phyloP scores from a whole-genome alignment of 2,888 invertebrate genomes.

The Thysanoteuthis rhombus region DNA sequence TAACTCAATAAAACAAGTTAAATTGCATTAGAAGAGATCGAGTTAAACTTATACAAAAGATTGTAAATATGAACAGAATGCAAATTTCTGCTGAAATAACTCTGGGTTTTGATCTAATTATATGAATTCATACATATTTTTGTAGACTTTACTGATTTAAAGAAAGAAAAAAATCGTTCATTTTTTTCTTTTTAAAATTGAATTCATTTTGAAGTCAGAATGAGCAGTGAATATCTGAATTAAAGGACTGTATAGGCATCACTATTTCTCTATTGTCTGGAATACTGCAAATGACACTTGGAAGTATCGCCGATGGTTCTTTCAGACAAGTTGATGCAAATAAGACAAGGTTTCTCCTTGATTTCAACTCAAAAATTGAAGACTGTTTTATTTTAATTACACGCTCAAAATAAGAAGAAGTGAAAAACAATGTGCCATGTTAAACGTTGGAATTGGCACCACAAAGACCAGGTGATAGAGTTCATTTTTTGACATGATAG shows the following conservation, averaged over 20 bases:
- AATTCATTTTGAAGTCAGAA: neutral
- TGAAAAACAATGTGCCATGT: neutral
- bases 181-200: neutral
- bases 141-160: neutral
- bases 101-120: neutral
- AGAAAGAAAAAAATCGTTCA: neutral
- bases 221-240: neutral
- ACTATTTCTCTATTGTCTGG: neutral
- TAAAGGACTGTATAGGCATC: neutral
- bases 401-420: neutral
- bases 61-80: neutral
- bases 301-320: neutral
- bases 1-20: conserved; percentile 12
- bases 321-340: neutral
- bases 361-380: neutral
- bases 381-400: neutral
- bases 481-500: too few species aligned
- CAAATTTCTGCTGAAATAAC: neutral
- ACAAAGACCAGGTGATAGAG: too few species aligned
- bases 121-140: neutral
- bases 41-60: neutral
- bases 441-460: neutral
- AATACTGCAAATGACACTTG: neutral
- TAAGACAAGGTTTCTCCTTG: neutral
- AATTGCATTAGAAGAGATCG: neutral